phyloP scores from a whole-genome alignment of 2,888 invertebrate genomes.

The Pseudanteris insignis region DNA sequence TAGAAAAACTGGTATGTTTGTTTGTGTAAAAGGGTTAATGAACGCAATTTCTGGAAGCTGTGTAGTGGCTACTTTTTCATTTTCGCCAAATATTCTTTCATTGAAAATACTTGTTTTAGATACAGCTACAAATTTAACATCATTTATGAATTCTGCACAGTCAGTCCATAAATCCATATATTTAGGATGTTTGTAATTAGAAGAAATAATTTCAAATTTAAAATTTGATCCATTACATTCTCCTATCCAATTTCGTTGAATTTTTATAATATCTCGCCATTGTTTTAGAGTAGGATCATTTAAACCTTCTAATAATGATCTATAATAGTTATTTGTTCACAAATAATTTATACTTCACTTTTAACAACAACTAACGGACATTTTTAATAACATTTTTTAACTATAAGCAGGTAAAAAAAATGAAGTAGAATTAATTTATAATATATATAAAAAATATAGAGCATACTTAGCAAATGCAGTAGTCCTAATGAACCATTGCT shows the following conservation, averaged over 20 bases:
- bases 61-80: constrained; percentile 47
- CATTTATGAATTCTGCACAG: constrained; percentile 76
- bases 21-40: constrained; percentile 77
- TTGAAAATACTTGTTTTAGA: constrained; percentile 70
- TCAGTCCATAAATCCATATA: constrained; percentile 77
- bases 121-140: constrained; percentile 77
- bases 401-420: no score
- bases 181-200: constrained; percentile 55
- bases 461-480: constrained; percentile 66
- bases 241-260: constrained; percentile 92
- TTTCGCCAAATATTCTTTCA: constrained; percentile 52
- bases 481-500: constrained; percentile 95
- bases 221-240: constrained; percentile 82
- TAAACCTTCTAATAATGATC: constrained; percentile 73
- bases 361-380: no score
- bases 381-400: no score
- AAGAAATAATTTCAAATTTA: constrained; percentile 70
- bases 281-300: constrained; percentile 75
- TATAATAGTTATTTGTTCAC: no score
- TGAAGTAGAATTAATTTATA: no score
- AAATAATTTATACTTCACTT: no score
- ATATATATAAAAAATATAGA: no score
- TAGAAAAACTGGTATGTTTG: constrained; percentile 72
- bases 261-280: constrained; percentile 85
- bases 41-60: constrained; percentile 67